These are phyloP conservation scores for Capreolus pygargus DNA, from an alignment of 2,113 vertebrate species.

Conservation along the genomic window DNA sequence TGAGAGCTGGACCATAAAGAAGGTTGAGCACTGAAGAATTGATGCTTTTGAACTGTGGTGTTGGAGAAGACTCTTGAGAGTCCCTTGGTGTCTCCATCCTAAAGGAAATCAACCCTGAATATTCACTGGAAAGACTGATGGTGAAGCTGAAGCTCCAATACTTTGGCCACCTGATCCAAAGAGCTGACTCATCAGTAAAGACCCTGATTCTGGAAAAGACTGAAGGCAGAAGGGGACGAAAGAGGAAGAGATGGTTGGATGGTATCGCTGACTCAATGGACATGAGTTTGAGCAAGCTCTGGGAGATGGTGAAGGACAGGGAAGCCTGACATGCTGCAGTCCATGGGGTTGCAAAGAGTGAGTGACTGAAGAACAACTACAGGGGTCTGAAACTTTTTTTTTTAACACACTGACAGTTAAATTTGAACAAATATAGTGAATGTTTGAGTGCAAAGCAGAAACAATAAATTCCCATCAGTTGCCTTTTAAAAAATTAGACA, in stretches of 20 bases:
- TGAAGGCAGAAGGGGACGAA: background rate
- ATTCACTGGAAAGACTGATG: background rate
- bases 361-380: background rate
- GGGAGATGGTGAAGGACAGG: background rate
- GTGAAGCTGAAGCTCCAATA: background rate
- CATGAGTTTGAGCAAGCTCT: background rate
- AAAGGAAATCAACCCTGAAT: background rate
- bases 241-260: background rate
- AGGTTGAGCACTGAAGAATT: background rate
- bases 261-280: background rate
- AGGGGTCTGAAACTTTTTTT: conserved; percentile 19
- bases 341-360: background rate
- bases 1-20: background rate
- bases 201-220: background rate
- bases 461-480: background rate
- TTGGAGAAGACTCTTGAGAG: background rate
- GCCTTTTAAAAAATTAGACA: background rate
- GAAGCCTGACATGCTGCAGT: background rate
- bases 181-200: background rate
- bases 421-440: background rate
- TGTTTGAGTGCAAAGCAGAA: conserved; percentile 5
- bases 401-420: background rate
- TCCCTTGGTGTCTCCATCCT: background rate
- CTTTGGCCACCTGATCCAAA: background rate
- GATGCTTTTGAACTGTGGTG: background rate